Percentiles rank a stretch among this genome's conserved stretches.
These are phyloP conservation scores for Habroteleia sp. DNA, from an alignment of 2,888 invertebrate species.

Conservation along the genomic window DNA sequence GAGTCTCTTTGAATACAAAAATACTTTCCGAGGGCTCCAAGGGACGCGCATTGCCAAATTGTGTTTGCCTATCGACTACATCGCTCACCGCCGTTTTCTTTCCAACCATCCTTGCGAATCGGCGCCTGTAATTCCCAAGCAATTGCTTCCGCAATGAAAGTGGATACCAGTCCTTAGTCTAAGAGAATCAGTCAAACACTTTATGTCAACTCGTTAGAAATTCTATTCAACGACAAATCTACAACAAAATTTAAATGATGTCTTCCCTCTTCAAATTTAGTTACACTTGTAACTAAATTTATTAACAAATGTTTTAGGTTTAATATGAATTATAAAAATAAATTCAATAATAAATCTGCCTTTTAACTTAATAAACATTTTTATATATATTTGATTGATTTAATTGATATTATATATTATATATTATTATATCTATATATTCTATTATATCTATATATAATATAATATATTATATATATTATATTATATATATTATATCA, in stretches of 20 bases:
- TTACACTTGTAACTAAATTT: too few species aligned
- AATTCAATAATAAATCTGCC: too few species aligned
- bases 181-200: slow-evolving; percentile 47
- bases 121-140: slow-evolving; percentile 47
- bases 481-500: too few species aligned
- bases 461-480: too few species aligned
- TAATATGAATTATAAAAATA: too few species aligned
- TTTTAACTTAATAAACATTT: too few species aligned
- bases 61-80: slow-evolving; percentile 74
- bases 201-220: slow-evolving; percentile 47
- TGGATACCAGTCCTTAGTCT: slow-evolving; percentile 39
- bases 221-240: slow-evolving; percentile 51
- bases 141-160: slow-evolving; percentile 57
- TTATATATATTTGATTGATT: too few species aligned
- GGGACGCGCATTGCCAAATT: slow-evolving; percentile 77
- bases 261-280: slow-evolving; percentile 1
- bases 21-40: slow-evolving; percentile 77
- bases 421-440: too few species aligned
- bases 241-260: slow-evolving; percentile 9
- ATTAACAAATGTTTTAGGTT: too few species aligned
- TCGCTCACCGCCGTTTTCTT: slow-evolving; percentile 49
- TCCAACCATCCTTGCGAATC: slow-evolving; percentile 71
- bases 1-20: slow-evolving; percentile 78
- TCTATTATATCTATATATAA: too few species aligned
- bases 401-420: too few species aligned